Percentiles rank a stretch among this genome's conserved stretches.
Evolutionary conservation across 53 echinoderm and acorn worm genomes (phyloP).

Genomic region (Henricia sp.): DNA sequence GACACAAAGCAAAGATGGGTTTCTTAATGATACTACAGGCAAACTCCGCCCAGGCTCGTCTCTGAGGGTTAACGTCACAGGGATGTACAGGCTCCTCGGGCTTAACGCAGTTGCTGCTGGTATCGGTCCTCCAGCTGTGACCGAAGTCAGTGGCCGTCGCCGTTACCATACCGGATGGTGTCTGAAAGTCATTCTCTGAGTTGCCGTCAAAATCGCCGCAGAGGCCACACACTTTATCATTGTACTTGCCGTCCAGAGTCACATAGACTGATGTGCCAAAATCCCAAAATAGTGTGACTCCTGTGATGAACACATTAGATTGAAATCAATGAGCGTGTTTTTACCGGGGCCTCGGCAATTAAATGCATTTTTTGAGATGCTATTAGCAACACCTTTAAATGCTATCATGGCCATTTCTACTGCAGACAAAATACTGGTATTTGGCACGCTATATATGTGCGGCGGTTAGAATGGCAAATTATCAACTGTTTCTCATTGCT

Average conservation of each 20-base stretch:
- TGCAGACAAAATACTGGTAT: too few relatives aligned
- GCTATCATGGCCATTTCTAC: too few relatives aligned
- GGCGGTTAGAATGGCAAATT: too few relatives aligned
- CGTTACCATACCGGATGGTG: slow-evolving; percentile 52
- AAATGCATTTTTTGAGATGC: too few relatives aligned
- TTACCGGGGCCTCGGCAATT: too few relatives aligned
- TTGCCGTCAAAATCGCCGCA: slow-evolving; percentile 85
- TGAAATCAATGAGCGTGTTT: too few relatives aligned
- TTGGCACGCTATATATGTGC: too few relatives aligned
- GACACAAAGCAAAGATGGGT: slow-evolving; percentile 66
- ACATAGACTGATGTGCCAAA: slow-evolving; percentile 62
- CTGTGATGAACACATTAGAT: too few relatives aligned
- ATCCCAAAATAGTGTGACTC: slow-evolving; percentile 75
- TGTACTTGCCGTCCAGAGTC: slow-evolving; percentile 48
- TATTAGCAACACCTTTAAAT: too few relatives aligned
- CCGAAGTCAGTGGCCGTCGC: slow-evolving; percentile 60
- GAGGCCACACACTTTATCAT: slow-evolving; percentile 70
- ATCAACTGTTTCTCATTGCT: too few relatives aligned
- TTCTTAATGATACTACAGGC: slow-evolving; percentile 73
- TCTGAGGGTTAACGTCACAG: slow-evolving; percentile 60
- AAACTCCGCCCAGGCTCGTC: slow-evolving; percentile 70
- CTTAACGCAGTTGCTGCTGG: slow-evolving; percentile 17
- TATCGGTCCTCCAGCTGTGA: slow-evolving; percentile 73
- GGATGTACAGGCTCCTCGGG: slow-evolving; percentile 40
- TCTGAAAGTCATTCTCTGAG: slow-evolving; percentile 67